Percentiles rank a stretch among this genome's conserved stretches.
Conservation (phyloP, 2,888 invertebrate genomes). For the Bembecia ichneumoniformis region DNA sequence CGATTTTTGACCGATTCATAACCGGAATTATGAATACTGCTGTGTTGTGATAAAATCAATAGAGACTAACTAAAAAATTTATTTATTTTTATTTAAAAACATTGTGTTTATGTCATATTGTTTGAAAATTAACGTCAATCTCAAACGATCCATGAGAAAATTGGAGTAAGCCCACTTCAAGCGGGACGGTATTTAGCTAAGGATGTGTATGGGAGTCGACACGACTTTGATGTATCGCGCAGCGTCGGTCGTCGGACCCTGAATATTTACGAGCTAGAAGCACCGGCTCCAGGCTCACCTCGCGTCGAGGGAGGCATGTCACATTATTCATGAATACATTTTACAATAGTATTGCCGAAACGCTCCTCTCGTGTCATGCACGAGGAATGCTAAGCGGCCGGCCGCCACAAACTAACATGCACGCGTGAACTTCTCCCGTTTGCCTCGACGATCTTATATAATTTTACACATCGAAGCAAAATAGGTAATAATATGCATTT, state of each 20-base stretch:
- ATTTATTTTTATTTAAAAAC: no score
- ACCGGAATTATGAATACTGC: no score
- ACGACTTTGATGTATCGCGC: slow-evolving; percentile 53
- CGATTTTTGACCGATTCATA: no score
- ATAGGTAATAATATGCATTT: no score
- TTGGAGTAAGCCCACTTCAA: not conserved
- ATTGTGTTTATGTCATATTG: no score
- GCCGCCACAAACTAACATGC: not conserved
- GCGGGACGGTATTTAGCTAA: not conserved
- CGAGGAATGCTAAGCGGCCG: slow-evolving; percentile 4
- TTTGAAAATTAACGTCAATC: not conserved
- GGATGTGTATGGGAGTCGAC: slow-evolving; percentile 33
- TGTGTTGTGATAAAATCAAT: no score
- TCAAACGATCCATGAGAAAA: not conserved
- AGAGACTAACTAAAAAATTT: no score
- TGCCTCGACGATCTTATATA: not conserved
- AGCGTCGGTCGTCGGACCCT: slow-evolving; percentile 43
- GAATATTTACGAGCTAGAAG: slow-evolving; percentile 49
- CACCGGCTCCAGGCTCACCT: slow-evolving; percentile 10
- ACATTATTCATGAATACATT: slow-evolving; percentile 54
- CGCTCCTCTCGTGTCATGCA: slow-evolving; percentile 17
- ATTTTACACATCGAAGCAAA: no score
- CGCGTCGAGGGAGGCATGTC: slow-evolving; percentile 26
- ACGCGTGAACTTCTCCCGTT: not conserved
- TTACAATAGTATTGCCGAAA: slow-evolving; percentile 32